Evolutionary conservation across 2,888 invertebrate genomes (phyloP).

Genomic region (Trichopoda pennipes): DNA sequence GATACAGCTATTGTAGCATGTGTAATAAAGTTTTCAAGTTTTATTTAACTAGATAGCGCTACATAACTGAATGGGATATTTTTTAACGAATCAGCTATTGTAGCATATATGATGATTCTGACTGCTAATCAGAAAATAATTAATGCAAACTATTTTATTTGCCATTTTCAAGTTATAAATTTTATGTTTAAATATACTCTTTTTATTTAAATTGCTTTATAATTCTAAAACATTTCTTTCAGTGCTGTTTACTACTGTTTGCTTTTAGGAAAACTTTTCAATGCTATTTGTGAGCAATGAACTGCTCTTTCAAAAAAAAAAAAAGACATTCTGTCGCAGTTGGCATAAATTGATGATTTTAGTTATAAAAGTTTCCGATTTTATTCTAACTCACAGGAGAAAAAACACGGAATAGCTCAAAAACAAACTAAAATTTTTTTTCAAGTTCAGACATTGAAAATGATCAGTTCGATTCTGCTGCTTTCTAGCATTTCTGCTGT

Average conservation of each 20-base stretch:
- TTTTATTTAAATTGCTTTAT: too few relatives aligned
- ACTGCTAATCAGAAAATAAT: too few relatives aligned
- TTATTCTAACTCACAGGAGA: slow-evolving; percentile 35
- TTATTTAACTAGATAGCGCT: too few relatives aligned
- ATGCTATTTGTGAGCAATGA: slow-evolving; percentile 64
- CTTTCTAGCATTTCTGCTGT: slow-evolving; percentile 54
- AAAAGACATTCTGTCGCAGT: background rate
- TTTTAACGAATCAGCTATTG: too few relatives aligned
- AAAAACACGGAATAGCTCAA: background rate
- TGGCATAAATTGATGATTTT: slow-evolving; percentile 55
- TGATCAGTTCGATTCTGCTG: slow-evolving; percentile 4
- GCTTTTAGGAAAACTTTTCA: slow-evolving; percentile 51
- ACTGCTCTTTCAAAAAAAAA: slow-evolving; percentile 18
- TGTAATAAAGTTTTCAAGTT: too few relatives aligned
- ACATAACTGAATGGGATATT: too few relatives aligned
- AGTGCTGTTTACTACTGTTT: slow-evolving; percentile 4
- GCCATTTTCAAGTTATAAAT: too few relatives aligned
- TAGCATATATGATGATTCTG: too few relatives aligned
- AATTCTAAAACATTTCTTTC: background rate
- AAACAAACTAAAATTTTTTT: slow-evolving; percentile 42
- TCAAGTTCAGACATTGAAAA: slow-evolving; percentile 64
- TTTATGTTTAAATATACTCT: too few relatives aligned
- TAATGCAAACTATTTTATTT: too few relatives aligned
- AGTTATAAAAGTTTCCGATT: slow-evolving; percentile 43
- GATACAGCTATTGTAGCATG: too few relatives aligned